phyloP scores from a whole-genome alignment of 2,797 vertebrate species.

The Lerista edwardsae region DNA sequence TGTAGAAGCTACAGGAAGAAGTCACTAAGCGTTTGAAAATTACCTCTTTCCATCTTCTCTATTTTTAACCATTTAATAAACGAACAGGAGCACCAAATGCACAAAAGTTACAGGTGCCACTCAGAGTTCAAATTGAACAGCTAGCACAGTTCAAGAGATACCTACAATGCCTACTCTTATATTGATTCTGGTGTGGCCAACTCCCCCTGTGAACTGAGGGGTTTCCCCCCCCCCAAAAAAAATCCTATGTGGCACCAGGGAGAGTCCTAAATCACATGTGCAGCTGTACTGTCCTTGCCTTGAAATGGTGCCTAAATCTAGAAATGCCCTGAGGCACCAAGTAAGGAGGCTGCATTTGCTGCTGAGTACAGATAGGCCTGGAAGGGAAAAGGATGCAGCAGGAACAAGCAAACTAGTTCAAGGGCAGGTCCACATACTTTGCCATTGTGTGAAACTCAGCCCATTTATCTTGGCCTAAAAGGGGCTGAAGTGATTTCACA shows the following conservation, averaged over 20 bases:
- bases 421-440: neutral
- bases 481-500: neutral
- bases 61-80: neutral
- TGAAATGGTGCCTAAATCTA: neutral
- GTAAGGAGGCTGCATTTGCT: neutral
- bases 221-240: no score
- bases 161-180: neutral
- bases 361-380: neutral
- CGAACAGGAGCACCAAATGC: neutral
- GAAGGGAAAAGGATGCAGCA: neutral
- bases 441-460: neutral
- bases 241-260: neutral
- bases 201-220: neutral
- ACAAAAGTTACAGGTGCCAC: neutral
- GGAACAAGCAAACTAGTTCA: no score
- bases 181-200: neutral
- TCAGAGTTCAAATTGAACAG: neutral
- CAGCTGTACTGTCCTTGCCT: neutral
- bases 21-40: neutral
- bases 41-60: neutral
- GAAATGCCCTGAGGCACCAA: neutral
- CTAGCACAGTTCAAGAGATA: neutral
- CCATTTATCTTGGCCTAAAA: neutral
- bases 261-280: no score
- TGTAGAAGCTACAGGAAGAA: neutral